These are phyloP conservation scores for Anabacerthia variegaticeps DNA, from an alignment of 2,797 vertebrate species.

Conservation along the genomic window DNA sequence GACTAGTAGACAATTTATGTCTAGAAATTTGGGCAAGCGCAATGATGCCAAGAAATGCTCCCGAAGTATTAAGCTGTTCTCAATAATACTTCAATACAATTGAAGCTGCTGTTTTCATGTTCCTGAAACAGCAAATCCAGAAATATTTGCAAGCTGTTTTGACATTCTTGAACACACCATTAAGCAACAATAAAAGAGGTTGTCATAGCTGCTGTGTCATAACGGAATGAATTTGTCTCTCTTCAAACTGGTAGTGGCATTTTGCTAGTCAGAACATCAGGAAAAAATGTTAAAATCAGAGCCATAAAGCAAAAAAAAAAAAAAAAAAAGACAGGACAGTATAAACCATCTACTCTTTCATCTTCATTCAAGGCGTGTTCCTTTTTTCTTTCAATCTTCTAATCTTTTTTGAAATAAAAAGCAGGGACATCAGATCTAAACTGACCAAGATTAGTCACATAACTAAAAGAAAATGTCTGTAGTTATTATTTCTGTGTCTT, in stretches of 20 bases:
- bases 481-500: neutral
- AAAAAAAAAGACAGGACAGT: neutral
- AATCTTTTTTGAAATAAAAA: neutral
- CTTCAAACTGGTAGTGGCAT: conserved; percentile 23
- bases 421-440: neutral
- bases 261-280: conserved; percentile 33
- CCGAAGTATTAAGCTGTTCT: conserved; percentile 11
- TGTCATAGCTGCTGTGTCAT: conserved; percentile 63
- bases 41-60: conserved; percentile 19
- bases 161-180: conserved; percentile 51
- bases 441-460: neutral
- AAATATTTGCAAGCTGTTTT: conserved; percentile 61
- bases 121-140: conserved; percentile 50
- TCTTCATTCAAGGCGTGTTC: neutral
- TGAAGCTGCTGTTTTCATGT: conserved; percentile 44
- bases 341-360: neutral
- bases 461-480: neutral
- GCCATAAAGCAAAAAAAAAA: neutral
- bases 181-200: conserved; percentile 59
- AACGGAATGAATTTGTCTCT: conserved; percentile 16
- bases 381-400: neutral
- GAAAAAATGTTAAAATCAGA: conserved; percentile 46
- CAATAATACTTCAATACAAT: conserved; percentile 42
- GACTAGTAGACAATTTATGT: neutral
- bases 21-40: neutral